Conservation (phyloP, 2,113 vertebrate genomes). For the Sylvilagus bachmani region DNA sequence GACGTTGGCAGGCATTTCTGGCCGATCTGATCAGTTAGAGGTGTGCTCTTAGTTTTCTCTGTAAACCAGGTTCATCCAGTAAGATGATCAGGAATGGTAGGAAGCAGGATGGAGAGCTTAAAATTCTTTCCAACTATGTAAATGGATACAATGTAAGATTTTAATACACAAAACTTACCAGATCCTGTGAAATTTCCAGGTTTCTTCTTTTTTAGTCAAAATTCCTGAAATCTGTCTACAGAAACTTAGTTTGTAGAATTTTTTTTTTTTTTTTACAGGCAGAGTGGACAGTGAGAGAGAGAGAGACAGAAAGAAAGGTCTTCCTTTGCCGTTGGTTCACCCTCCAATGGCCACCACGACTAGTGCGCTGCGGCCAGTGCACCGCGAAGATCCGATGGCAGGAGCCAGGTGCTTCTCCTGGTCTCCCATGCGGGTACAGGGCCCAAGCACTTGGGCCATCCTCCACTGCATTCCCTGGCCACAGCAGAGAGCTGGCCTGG, state of each 20-base stretch:
- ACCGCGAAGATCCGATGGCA: too few species aligned
- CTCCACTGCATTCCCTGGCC: too few species aligned
- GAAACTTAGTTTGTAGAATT: slow-evolving; percentile 44
- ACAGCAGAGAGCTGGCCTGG: too few species aligned
- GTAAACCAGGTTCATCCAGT: not conserved
- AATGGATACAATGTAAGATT: not conserved
- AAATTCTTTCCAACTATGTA: slow-evolving; percentile 39
- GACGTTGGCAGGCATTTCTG: not conserved
- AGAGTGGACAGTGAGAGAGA: too few species aligned
- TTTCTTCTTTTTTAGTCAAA: slow-evolving; percentile 22
- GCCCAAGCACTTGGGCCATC: too few species aligned
- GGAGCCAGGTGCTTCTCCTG: too few species aligned
- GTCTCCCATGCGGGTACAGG: too few species aligned
- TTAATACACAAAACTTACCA: not conserved
- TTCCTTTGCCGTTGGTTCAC: too few species aligned
- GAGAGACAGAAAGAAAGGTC: too few species aligned
- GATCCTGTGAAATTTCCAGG: slow-evolving; percentile 8
- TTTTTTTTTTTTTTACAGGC: too few species aligned
- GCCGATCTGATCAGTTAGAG: not conserved
- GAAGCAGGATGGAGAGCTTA: slow-evolving; percentile 8
- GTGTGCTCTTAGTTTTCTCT: not conserved
- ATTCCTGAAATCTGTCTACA: not conserved
- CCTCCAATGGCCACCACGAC: too few species aligned
- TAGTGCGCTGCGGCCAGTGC: too few species aligned
- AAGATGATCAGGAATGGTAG: not conserved